A percentile compares a stretch with the other conserved stretches of the same genome.
These are phyloP conservation scores for Notothenia coriiceps DNA, from an alignment of 2,113 vertebrate genomes.

Conservation along the genomic window DNA sequence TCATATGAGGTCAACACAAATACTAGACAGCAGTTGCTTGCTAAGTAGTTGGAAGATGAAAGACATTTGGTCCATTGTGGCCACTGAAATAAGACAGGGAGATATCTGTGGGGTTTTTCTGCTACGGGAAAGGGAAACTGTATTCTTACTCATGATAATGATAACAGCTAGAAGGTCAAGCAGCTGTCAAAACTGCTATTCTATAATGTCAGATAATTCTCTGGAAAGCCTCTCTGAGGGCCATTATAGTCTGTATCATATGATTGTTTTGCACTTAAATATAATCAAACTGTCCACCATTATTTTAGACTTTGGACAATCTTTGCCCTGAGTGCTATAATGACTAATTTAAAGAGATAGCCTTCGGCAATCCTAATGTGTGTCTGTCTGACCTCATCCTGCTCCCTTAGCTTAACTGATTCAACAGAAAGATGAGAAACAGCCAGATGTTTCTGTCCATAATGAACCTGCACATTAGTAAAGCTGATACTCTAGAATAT, in stretches of 20 bases:
- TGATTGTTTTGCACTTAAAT: slow-evolving; percentile 56
- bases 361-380: slow-evolving; percentile 22
- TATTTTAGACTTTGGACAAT: slow-evolving; percentile 55
- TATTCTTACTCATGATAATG: slow-evolving; percentile 26
- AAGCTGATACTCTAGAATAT: slow-evolving; percentile 20
- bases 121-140: slow-evolving; percentile 55
- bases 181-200: slow-evolving; percentile 57
- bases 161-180: slow-evolving; percentile 39
- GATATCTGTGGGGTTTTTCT: slow-evolving; percentile 31
- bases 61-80: slow-evolving; percentile 36
- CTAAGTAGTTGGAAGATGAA: slow-evolving; percentile 57
- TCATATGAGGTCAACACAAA: slow-evolving; percentile 56
- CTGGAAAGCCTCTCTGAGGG: slow-evolving; percentile 11
- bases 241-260: slow-evolving; percentile 43
- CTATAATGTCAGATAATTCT: slow-evolving; percentile 31
- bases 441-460: background rate
- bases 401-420: slow-evolving; percentile 39
- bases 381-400: slow-evolving; percentile 49
- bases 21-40: slow-evolving; percentile 66
- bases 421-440: slow-evolving; percentile 34
- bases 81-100: slow-evolving; percentile 42
- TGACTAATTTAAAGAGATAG: slow-evolving; percentile 50
- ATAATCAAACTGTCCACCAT: slow-evolving; percentile 44
- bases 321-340: slow-evolving; percentile 49
- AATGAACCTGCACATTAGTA: slow-evolving; percentile 32